Base-by-base conservation (phyloP, 2,113 vertebrate genomes). In the Gallinago media region DNA sequence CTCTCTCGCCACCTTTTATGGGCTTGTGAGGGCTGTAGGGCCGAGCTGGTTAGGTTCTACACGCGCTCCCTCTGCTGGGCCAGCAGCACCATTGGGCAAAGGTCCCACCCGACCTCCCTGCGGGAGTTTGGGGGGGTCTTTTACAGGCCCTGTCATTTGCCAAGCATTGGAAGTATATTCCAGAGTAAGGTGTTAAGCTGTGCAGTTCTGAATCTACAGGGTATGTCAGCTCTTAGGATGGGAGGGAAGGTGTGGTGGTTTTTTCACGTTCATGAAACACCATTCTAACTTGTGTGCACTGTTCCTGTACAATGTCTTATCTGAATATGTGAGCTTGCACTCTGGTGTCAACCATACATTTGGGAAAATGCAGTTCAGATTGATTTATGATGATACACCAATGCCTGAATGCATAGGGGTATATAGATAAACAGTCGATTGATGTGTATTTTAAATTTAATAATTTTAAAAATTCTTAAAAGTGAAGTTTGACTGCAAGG, bases 261-360 rank as follows among this genome's bases (percentile, higher is more conserved):
- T 44, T 31, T 15, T 23, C 9, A 8, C 0, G 0, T 32, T 83
- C 50, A 16, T 0, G 0, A 29, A 19, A 12, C 10, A 3, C 13
- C 73, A 0, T n/a, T 58, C 19, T 31, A 17, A 20, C 15, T 18
- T 17, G 10, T 1, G 10, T 44, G 65, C 23, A 21, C 20, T 36
- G 10, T 70, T 79, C 54, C 70, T 82, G 44, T n/a, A 6, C 38
- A 2, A 0, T 47, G n/a, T 50, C 32, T 36, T 82, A 12, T 2
- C 70, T 3, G 2, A 76, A 7, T 3, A 5, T 49, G 56, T 32
- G 46, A 50, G 16, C 22, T 82, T 44, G 56, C 15, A 2, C 19
- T 44, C 44, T 61, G 5, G 2, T 71, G 29, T 38, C 63, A 63
- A 0, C 25, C 50, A 38, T 46, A 6, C 2, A 0, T 63, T 31